Evolutionary conservation across 2,888 invertebrate species (phyloP).

Genomic region (Harpalus rubripes): DNA sequence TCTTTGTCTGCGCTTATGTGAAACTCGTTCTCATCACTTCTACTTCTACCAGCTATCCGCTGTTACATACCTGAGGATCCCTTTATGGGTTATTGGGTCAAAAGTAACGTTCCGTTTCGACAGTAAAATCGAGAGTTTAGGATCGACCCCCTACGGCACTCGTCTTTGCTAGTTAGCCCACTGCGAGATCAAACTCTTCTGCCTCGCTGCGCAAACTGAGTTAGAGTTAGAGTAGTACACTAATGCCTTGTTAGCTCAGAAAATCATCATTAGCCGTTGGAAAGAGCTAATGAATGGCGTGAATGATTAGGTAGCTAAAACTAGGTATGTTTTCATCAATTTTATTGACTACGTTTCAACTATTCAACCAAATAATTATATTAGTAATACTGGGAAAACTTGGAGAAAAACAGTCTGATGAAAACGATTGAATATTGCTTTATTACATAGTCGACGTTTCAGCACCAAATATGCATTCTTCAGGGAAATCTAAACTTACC

Average conservation of each 20-base stretch:
- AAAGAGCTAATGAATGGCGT: background rate
- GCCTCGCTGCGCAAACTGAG: conserved; percentile 13
- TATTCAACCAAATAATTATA: no score
- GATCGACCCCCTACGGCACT: conserved; percentile 69
- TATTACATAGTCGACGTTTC: no score
- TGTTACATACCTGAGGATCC: conserved; percentile 68
- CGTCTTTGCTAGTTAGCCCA: conserved; percentile 7
- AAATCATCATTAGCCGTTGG: background rate
- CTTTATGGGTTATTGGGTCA: conserved; percentile 74
- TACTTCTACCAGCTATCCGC: conserved; percentile 9
- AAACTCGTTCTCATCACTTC: background rate
- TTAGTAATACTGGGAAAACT: no score
- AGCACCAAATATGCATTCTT: no score
- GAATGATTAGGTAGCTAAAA: background rate
- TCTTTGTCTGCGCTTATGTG: no score
- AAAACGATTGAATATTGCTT: no score
- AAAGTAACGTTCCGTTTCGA: conserved; percentile 71
- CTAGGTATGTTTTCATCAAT: no score
- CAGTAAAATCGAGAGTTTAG: conserved; percentile 67
- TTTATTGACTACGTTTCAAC: no score
- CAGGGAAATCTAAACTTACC: no score
- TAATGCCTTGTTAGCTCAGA: conserved; percentile 23
- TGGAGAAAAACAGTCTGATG: no score
- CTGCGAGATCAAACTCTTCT: conserved; percentile 32
- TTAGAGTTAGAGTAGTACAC: background rate